Evolutionary conservation across 1,140 invertebrate genomes (phyloP), one percentile per base, ranked within the genome.

Genomic region (Zophobas morio): DNA sequence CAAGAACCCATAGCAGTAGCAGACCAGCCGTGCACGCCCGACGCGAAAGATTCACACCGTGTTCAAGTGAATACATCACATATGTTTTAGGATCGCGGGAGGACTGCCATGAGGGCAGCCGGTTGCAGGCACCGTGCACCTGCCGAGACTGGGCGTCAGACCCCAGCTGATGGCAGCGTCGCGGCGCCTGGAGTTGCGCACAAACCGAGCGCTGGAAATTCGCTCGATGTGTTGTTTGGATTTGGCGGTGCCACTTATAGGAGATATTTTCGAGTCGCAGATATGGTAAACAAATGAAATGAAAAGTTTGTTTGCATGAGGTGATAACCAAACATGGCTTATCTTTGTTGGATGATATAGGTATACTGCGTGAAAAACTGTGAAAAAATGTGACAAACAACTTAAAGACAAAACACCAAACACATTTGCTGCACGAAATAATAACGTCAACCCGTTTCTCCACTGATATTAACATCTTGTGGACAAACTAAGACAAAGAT

Each of bases 21-120:
- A 86, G 60, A 47, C 46, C 74, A 36, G 74, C 82, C 87, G 89
- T 89, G 84, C 89, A 90, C 5, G 89, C 89, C 54, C 89, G 86
- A 76, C 89, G 84, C 79, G 89, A 89, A 70, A 90, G 82, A 81
- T 90, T 89, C 60, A 90, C 89, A 72, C 88, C 87, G 83, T 90
- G 89, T 83, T 87, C 86, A 71, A 90, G 84, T 42, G 88, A 89
- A 86, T 88, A 87, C 88, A 89, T 89, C 76, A 79, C 84, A 84
- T 83, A 81, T 72, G 81, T 75, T 76, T 78, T 80, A 81, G 34
- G 79, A 49, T 77, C 80, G 82, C 82, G 81, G 63, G 76, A 80
- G 79, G 83, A 84, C 82, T 85, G 85, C 86, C 87, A 85, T 85
- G 80, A 78, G 76, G 78, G 84, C 85, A 86, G 84, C 81, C 81